Conservation (phyloP, 2,888 invertebrate species). For the Tanytarsus gracilentus region DNA sequence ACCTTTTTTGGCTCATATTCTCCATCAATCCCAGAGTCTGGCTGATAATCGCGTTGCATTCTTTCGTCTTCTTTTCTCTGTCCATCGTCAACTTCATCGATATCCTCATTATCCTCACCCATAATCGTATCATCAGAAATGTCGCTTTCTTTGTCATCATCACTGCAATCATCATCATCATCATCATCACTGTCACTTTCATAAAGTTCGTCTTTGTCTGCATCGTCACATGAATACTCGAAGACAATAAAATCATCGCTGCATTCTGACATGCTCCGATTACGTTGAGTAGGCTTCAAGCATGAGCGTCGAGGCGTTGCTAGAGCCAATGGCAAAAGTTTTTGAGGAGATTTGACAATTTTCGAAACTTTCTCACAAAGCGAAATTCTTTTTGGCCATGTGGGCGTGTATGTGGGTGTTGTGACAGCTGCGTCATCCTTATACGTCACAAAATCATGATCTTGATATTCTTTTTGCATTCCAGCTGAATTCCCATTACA, state of each 20-base stretch:
- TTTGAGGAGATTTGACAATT: background rate
- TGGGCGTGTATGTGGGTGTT: background rate
- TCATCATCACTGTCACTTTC: background rate
- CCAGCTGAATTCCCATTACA: background rate
- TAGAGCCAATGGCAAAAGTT: background rate
- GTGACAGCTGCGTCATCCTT: background rate
- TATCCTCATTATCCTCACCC: background rate
- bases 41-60: background rate
- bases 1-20: constrained; percentile 1
- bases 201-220: background rate
- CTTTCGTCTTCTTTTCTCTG: too few species aligned
- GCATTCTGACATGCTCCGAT: constrained; percentile 12
- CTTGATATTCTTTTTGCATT: background rate
- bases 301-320: background rate
- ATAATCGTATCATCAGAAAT: background rate
- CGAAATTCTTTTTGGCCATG: background rate
- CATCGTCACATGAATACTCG: background rate
- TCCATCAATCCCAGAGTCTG: constrained; percentile 18
- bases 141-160: background rate
- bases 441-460: background rate
- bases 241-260: constrained; percentile 23
- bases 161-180: background rate
- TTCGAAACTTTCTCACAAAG: constrained; percentile 1
- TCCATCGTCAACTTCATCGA: constrained; percentile 6
- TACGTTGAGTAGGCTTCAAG: background rate